Conservation (phyloP, 2,113 vertebrate genomes). For the Pyxicephalus adspersus region DNA sequence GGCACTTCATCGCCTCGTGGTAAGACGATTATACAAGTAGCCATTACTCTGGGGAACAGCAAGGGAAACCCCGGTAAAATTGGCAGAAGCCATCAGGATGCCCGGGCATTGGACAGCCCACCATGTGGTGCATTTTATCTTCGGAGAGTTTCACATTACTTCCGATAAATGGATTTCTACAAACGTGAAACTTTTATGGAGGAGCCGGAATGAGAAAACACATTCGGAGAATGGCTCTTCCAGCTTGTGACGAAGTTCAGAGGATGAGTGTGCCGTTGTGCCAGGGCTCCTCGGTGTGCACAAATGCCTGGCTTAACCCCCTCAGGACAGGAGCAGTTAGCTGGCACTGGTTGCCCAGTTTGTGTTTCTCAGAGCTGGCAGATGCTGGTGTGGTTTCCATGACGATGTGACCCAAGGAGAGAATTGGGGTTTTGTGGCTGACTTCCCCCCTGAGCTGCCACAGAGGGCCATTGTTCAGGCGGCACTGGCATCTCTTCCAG, state of each 20-base stretch:
- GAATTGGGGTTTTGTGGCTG: conserved; percentile 47
- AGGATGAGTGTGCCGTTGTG: neutral
- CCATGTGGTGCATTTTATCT: neutral
- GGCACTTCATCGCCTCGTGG: neutral
- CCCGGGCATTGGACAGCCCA: neutral
- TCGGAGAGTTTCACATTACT: neutral
- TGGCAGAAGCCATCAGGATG: neutral
- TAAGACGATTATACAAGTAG: neutral
- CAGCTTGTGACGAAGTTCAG: neutral
- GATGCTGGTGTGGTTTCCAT: conserved; percentile 46
- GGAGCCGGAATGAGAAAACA: neutral
- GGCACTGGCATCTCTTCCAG: conserved; percentile 6
- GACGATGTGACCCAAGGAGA: conserved; percentile 22
- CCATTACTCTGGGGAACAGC: neutral
- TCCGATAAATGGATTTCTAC: neutral
- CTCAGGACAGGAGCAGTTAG: neutral
- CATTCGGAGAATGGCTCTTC: too few relatives aligned
- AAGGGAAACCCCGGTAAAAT: neutral
- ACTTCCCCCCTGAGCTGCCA: conserved; percentile 28
- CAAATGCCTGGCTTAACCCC: conserved; percentile 7
- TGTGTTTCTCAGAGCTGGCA: conserved; percentile 42
- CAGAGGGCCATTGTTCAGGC: conserved; percentile 41
- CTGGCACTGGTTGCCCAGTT: neutral
- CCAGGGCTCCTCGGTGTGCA: neutral
- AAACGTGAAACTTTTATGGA: conserved; percentile 4